Percentiles rank a stretch among this genome's conserved stretches.
phyloP scores from a whole-genome alignment of 2,888 invertebrate species.

The Caenorhabditis sinica region DNA sequence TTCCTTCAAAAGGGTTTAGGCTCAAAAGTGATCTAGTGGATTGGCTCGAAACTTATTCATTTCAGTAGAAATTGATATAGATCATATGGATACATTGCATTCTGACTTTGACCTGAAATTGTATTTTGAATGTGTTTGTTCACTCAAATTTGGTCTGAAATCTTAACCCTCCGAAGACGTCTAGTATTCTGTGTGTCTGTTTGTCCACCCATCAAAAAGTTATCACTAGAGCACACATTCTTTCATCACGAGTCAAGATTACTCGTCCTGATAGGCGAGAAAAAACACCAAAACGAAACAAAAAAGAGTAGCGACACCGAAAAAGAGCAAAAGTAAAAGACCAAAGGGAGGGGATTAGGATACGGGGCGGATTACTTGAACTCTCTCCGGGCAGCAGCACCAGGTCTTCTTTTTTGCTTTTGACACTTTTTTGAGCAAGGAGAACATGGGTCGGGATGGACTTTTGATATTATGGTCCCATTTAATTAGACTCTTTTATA shows the following conservation, averaged over 20 bases:
- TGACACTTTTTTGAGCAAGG: background rate
- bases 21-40: too few species aligned
- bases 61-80: too few species aligned
- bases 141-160: background rate
- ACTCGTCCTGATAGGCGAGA: constrained; percentile 1
- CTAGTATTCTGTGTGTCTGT: background rate
- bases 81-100: too few species aligned
- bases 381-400: background rate
- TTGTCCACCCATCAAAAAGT: background rate
- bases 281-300: background rate
- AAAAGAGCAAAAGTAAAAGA: constrained; percentile 14
- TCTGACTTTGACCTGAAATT: background rate
- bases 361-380: constrained; percentile 13
- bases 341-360: constrained; percentile 1
- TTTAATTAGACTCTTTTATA: too few species aligned
- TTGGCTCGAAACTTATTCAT: too few species aligned
- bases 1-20: too few species aligned
- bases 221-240: background rate
- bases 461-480: background rate
- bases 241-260: background rate
- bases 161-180: too few species aligned
- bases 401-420: constrained; percentile 1
- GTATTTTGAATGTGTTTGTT: background rate
- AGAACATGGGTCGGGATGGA: background rate
- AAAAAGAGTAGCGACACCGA: background rate